These are phyloP conservation scores for Orchesella flavescens DNA, from an alignment of 2,888 invertebrate species.

Conservation along the genomic window DNA sequence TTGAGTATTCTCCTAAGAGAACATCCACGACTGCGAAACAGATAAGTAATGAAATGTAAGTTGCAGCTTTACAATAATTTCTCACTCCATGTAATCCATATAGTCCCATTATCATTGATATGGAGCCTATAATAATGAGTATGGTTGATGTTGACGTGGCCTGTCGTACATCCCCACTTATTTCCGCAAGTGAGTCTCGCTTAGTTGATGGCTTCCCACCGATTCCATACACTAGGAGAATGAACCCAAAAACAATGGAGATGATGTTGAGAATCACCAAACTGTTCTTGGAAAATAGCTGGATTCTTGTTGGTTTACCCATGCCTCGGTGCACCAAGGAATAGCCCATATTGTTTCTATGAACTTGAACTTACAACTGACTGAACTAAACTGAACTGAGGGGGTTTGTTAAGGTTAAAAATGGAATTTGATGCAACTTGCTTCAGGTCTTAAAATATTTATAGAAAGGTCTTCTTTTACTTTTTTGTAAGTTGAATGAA, in stretches of 20 bases:
- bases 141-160: slow-evolving; percentile 9
- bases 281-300: slow-evolving; percentile 41
- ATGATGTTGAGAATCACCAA: slow-evolving; percentile 33
- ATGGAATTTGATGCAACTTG: too few species aligned
- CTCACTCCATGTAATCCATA: slow-evolving; percentile 32
- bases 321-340: slow-evolving; percentile 2
- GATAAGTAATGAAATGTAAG: slow-evolving; percentile 24
- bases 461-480: not conserved
- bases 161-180: slow-evolving; percentile 27
- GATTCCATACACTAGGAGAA: slow-evolving; percentile 40
- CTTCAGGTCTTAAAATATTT: not conserved
- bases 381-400: too few species aligned
- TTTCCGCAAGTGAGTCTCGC: not conserved
- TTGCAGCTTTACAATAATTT: slow-evolving; percentile 21
- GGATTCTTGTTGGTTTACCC: slow-evolving; percentile 23
- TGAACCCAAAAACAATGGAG: slow-evolving; percentile 49
- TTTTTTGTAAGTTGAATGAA: not conserved
- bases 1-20: slow-evolving; percentile 11
- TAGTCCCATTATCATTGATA: slow-evolving; percentile 13
- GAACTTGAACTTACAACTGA: not conserved
- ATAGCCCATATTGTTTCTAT: slow-evolving; percentile 46
- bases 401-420: too few species aligned
- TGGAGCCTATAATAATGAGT: slow-evolving; percentile 27
- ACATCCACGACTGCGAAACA: slow-evolving; percentile 24
- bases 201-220: slow-evolving; percentile 36